Evolutionary conservation across 2,113 vertebrate species (phyloP).

Genomic region (Periophthalmodon schlosseri): DNA sequence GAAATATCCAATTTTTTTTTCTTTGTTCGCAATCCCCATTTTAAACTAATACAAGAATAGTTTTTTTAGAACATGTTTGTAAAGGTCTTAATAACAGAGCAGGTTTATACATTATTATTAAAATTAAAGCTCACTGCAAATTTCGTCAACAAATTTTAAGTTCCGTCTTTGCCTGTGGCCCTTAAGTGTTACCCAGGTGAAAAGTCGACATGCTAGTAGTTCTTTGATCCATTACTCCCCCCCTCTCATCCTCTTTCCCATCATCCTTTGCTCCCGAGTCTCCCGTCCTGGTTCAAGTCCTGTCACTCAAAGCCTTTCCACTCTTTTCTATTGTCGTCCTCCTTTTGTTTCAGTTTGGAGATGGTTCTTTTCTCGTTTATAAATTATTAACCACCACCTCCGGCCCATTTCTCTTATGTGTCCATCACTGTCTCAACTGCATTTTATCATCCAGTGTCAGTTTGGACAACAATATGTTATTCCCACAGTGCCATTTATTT

Average conservation of each 20-base stretch:
- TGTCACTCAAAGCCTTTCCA: background rate
- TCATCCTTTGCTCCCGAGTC: background rate
- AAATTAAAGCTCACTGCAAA: too few relatives aligned
- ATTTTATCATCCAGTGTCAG: background rate
- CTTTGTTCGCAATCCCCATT: too few relatives aligned
- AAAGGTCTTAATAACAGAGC: too few relatives aligned
- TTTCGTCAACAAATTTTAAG: too few relatives aligned
- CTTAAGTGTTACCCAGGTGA: background rate
- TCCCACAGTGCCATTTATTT: background rate
- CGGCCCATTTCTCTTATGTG: background rate
- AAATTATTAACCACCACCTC: slow-evolving; percentile 1
- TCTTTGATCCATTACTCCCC: background rate
- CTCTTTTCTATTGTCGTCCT: background rate
- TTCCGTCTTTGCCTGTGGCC: too few relatives aligned
- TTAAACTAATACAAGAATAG: too few relatives aligned
- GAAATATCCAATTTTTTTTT: too few relatives aligned
- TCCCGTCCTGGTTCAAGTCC: background rate
- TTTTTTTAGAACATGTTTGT: too few relatives aligned
- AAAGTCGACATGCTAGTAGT: background rate
- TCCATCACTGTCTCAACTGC: background rate
- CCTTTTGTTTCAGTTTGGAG: background rate
- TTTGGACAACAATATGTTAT: background rate
- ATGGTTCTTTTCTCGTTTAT: background rate
- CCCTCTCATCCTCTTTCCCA: background rate
- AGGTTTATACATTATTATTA: too few relatives aligned